phyloP scores from a whole-genome alignment of 2,113 vertebrate genomes.

The Aphyosemion australe region DNA sequence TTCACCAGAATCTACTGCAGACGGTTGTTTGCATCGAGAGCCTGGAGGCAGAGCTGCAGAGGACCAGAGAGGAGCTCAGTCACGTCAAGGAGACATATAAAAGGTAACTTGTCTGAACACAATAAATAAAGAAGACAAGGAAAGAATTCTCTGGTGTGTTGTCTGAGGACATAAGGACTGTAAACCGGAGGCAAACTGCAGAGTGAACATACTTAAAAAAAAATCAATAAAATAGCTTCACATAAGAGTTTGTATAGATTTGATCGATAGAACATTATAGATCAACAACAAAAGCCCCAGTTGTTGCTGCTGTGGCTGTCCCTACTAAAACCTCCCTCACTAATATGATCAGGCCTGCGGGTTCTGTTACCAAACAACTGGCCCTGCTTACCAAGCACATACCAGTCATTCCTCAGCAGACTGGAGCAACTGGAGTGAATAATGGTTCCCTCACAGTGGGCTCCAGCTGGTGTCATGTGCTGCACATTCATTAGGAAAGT shows the following conservation, averaged over 20 bases:
- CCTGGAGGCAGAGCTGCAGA: conserved; percentile 75
- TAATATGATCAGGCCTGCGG: conserved; percentile 10
- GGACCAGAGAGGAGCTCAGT: conserved; percentile 73
- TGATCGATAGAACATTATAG: conserved; percentile 37
- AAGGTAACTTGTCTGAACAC: conserved; percentile 57
- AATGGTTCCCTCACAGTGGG: conserved; percentile 23
- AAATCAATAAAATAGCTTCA: too few relatives aligned
- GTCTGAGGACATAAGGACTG: conserved; percentile 2
- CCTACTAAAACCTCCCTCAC: not conserved
- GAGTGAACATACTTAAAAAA: too few relatives aligned
- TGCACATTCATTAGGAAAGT: not conserved
- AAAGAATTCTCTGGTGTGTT: not conserved
- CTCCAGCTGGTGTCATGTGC: conserved; percentile 36
- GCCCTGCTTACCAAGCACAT: conserved; percentile 34
- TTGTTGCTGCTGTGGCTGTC: not conserved
- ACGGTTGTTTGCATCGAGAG: conserved; percentile 77
- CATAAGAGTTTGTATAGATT: not conserved
- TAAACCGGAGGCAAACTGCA: too few relatives aligned
- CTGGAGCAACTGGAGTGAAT: conserved; percentile 40
- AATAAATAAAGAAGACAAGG: not conserved
- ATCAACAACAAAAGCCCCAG: not conserved
- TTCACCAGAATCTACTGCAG: conserved; percentile 78
- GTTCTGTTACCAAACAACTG: conserved; percentile 33
- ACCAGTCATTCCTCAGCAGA: conserved; percentile 33
- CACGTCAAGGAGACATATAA: conserved; percentile 76